Conservation (phyloP, 1,140 invertebrate genomes). For the Ephestia elutella region DNA sequence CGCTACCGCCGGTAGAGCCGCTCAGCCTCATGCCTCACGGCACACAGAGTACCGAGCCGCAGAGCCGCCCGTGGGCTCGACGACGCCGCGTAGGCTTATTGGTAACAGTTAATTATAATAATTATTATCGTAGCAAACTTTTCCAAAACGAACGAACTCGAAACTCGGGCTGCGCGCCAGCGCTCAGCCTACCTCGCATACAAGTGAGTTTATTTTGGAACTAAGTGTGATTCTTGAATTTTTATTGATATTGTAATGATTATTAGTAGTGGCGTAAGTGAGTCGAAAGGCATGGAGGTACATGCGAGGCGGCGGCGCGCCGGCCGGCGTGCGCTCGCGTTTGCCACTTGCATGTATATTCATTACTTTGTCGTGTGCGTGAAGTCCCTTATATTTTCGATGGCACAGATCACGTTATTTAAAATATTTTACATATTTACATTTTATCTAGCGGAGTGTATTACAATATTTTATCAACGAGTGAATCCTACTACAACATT, state of each 20-base stretch:
- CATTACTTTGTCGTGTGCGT: constrained; percentile 62
- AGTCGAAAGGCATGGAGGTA: constrained; percentile 52
- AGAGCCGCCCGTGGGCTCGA: constrained; percentile 52
- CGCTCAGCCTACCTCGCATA: constrained; percentile 80
- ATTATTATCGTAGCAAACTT: constrained; percentile 76
- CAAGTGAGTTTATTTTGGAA: constrained; percentile 82
- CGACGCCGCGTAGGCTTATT: constrained; percentile 72
- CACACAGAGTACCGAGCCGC: constrained; percentile 38
- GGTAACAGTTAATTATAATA: constrained; percentile 72
- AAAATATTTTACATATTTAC: constrained; percentile 73
- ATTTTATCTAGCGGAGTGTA: constrained; percentile 73
- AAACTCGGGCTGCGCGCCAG: constrained; percentile 78
- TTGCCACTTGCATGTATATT: constrained; percentile 41
- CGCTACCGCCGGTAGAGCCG: constrained; percentile 42
- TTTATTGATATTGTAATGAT: constrained; percentile 74
- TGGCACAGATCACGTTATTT: constrained; percentile 71
- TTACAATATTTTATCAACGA: constrained; percentile 72
- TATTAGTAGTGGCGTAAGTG: constrained; percentile 72
- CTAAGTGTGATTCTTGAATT: constrained; percentile 80
- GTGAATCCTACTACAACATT: constrained; percentile 72
- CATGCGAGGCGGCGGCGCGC: constrained; percentile 32
- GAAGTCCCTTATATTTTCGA: constrained; percentile 71
- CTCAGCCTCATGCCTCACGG: constrained; percentile 67
- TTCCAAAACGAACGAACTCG: constrained; percentile 81
- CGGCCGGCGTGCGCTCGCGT: constrained; percentile 18